These are phyloP conservation scores for Vanessa tameamea DNA, from an alignment of 1,140 invertebrate genomes.

Conservation along the genomic window DNA sequence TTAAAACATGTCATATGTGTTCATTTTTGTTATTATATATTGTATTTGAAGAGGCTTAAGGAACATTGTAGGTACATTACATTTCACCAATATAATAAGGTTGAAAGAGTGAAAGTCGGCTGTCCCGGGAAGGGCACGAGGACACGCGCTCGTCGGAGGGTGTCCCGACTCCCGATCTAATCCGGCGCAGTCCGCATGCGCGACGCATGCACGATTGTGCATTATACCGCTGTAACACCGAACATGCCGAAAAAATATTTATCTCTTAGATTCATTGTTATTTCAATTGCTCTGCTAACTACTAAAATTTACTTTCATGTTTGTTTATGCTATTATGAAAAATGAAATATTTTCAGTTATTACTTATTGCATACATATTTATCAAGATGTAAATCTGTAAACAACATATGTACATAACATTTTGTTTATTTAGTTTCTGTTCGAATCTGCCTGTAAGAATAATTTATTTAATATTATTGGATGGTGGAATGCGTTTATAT, in stretches of 20 bases:
- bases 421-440: too few relatives aligned
- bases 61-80: not conserved
- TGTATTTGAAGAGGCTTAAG: not conserved
- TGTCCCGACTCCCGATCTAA: constrained; percentile 42
- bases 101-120: constrained; percentile 66
- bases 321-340: too few relatives aligned
- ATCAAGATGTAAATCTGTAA: too few relatives aligned
- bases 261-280: not conserved
- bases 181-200: constrained; percentile 58
- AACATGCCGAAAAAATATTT: not conserved
- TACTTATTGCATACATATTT: too few relatives aligned
- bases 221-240: constrained; percentile 48
- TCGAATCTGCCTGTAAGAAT: too few relatives aligned
- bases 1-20: too few relatives aligned
- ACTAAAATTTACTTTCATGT: too few relatives aligned
- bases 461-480: too few relatives aligned
- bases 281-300: too few relatives aligned
- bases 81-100: constrained; percentile 11
- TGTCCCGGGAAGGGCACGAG: constrained; percentile 69
- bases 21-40: not conserved
- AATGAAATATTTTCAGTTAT: too few relatives aligned
- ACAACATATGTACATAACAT: too few relatives aligned
- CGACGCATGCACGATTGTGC: constrained; percentile 50
- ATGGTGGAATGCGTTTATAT: too few relatives aligned
- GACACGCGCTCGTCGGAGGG: constrained; percentile 57